phyloP scores from a whole-genome alignment of 2,113 vertebrate species.

The Macaca mulatta region DNA sequence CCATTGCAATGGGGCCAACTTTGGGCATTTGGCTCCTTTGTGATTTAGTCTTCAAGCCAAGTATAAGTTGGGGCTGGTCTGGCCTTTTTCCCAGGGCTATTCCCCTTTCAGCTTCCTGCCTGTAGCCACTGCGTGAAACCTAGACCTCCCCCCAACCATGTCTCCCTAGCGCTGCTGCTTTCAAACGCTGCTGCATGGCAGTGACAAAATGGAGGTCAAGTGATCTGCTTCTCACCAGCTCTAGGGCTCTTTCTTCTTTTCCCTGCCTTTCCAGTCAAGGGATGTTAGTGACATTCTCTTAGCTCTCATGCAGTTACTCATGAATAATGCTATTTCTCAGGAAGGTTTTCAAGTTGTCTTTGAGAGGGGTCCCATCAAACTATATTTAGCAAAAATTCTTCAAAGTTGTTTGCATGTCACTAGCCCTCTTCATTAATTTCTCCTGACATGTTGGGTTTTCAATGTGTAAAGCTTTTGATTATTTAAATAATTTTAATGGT shows the following conservation, averaged over 20 bases:
- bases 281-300: neutral
- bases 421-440: neutral
- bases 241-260: neutral
- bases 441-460: neutral
- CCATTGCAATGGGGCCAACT: neutral
- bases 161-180: neutral
- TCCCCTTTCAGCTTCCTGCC: neutral
- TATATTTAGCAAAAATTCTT: neutral
- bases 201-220: neutral
- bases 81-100: neutral
- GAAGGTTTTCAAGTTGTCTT: neutral
- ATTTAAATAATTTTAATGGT: neutral
- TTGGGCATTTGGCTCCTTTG: neutral
- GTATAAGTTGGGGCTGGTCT: neutral
- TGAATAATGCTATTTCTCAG: neutral
- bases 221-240: neutral
- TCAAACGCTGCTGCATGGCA: neutral
- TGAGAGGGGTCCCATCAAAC: neutral
- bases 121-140: neutral
- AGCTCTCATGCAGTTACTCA: neutral
- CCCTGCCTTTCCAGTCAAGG: neutral
- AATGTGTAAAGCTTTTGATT: neutral
- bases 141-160: neutral
- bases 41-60: conserved; percentile 17
- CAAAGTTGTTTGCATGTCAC: neutral